phyloP scores from a whole-genome alignment of 2,113 vertebrate species.

The Xyrauchen texanus region DNA sequence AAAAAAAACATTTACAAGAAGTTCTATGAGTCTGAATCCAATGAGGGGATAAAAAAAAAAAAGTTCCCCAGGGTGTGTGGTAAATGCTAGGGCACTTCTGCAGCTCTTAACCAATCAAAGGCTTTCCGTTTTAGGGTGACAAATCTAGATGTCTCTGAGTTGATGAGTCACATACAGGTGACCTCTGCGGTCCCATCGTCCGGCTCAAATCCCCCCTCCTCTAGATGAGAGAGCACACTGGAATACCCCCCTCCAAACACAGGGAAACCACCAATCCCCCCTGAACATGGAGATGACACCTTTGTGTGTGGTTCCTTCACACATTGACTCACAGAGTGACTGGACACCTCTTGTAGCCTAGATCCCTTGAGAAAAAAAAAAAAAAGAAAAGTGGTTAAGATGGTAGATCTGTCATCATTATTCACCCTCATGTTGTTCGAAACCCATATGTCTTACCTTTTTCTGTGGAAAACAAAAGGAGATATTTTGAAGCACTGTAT shows the following conservation, averaged over 20 bases:
- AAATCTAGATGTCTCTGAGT: not conserved
- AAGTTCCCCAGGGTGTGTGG: not conserved
- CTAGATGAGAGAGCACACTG: constrained; percentile 82
- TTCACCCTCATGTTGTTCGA: too few relatives aligned
- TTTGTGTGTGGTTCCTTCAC: constrained; percentile 50
- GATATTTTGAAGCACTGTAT: too few relatives aligned
- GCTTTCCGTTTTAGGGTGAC: not conserved
- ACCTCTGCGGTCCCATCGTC: constrained; percentile 94
- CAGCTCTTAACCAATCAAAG: constrained; percentile 9
- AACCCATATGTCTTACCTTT: too few relatives aligned
- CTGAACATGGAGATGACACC: constrained; percentile 57
- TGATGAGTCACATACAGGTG: constrained; percentile 85
- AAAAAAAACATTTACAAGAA: constrained; percentile 33
- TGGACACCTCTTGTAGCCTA: constrained; percentile 53
- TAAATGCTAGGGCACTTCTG: not conserved
- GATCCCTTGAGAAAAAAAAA: constrained; percentile 49
- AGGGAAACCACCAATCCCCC: constrained; percentile 75
- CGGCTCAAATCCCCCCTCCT: constrained; percentile 89
- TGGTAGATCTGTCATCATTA: too few relatives aligned
- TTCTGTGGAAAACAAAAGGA: too few relatives aligned
- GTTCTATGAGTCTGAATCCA: not conserved
- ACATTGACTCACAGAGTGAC: constrained; percentile 58
- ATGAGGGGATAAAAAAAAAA: not conserved
- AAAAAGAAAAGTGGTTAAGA: not conserved
- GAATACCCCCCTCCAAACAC: constrained; percentile 79